These are phyloP conservation scores for Fukomys damarensis DNA, from an alignment of 2,113 vertebrate genomes.

Conservation along the genomic window DNA sequence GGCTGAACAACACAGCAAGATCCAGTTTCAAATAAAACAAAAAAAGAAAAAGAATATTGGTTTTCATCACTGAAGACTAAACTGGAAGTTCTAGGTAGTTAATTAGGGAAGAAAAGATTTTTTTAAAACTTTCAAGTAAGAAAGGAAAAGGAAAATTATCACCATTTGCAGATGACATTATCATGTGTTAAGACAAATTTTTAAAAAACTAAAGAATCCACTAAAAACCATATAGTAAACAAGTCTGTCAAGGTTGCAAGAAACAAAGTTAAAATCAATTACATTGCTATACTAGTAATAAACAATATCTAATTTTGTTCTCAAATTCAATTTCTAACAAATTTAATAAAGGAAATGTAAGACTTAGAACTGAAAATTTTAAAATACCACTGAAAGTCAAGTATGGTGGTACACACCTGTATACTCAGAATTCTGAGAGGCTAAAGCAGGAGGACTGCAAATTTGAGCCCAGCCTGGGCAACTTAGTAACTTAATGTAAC, in stretches of 20 bases:
- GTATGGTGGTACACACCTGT: too few relatives aligned
- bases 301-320: background rate
- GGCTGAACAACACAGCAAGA: background rate
- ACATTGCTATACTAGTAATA: background rate
- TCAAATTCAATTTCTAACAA: conserved; percentile 27
- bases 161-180: background rate
- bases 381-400: background rate
- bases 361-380: background rate
- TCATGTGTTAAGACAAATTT: background rate
- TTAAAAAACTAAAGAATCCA: background rate
- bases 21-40: background rate
- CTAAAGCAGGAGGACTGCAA: too few relatives aligned
- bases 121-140: background rate
- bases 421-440: too few relatives aligned
- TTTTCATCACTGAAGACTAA: background rate
- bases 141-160: background rate
- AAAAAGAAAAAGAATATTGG: background rate
- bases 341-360: background rate
- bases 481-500: too few relatives aligned
- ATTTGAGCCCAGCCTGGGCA: too few relatives aligned
- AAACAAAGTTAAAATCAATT: background rate
- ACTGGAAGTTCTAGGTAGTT: background rate
- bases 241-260: background rate
- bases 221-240: conserved; percentile 8
- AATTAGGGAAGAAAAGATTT: conserved; percentile 23